Percentiles rank a stretch among this genome's conserved stretches.
Evolutionary conservation across 2,113 vertebrate genomes (phyloP).

Genomic region (Erinaceus europaeus): DNA sequence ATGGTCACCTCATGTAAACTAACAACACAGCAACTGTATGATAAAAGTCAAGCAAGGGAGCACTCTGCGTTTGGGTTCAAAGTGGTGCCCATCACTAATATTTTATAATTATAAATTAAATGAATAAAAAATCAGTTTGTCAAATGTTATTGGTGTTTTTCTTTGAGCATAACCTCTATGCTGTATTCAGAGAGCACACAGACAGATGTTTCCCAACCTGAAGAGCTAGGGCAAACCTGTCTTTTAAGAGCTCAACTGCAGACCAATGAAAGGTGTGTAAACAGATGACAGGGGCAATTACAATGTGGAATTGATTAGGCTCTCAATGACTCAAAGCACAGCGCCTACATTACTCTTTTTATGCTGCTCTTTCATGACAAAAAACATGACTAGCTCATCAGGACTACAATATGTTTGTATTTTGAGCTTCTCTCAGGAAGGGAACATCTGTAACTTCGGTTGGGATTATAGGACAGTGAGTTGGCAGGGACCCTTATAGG

Average conservation of each 20-base stretch:
- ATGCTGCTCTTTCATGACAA: conserved; percentile 61
- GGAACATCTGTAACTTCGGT: not conserved
- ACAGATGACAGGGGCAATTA: conserved; percentile 45
- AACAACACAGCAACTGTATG: conserved; percentile 30
- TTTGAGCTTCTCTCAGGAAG: not conserved
- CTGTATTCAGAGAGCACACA: conserved; percentile 13
- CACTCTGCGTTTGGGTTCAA: conserved; percentile 35
- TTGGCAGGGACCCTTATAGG: not conserved
- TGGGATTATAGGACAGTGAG: accelerated
- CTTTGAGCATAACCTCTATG: conserved; percentile 38
- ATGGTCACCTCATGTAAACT: conserved; percentile 15
- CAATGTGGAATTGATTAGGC: conserved; percentile 63
- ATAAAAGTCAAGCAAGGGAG: conserved; percentile 4
- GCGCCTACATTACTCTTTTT: conserved; percentile 55
- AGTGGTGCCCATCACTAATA: conserved; percentile 35
- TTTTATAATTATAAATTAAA: conserved; percentile 72
- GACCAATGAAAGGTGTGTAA: conserved; percentile 46
- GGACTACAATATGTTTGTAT: conserved; percentile 4
- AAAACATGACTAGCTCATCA: conserved; percentile 59
- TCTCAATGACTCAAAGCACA: conserved; percentile 24
- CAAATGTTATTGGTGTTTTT: conserved; percentile 53
- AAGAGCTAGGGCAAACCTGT: conserved; percentile 22
- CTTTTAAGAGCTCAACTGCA: conserved; percentile 52
- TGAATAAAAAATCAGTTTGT: conserved; percentile 60
- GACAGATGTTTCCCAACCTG: conserved; percentile 43